Conservation (phyloP, 2,888 invertebrate genomes). For the Caenorhabditis imperialis region DNA sequence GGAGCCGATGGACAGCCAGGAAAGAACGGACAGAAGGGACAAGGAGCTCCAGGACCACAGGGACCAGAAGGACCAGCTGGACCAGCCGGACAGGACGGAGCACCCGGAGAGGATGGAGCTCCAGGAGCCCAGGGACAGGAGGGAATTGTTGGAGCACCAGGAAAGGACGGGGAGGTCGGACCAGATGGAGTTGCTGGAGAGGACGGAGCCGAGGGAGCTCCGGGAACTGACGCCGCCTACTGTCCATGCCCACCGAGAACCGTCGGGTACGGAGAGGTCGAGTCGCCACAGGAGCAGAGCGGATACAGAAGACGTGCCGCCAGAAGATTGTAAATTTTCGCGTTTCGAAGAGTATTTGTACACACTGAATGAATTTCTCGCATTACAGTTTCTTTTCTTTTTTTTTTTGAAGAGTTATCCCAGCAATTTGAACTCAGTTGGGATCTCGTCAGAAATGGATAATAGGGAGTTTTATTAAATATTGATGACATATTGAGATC, state of each 20-base stretch:
- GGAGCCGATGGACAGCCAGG: slow-evolving; percentile 48
- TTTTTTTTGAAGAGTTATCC: too few species aligned
- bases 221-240: slow-evolving; percentile 57
- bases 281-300: slow-evolving; percentile 32
- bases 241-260: slow-evolving; percentile 52
- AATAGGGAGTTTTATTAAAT: too few species aligned
- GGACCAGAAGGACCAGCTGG: slow-evolving; percentile 57
- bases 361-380: too few species aligned
- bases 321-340: slow-evolving; percentile 28
- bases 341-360: too few species aligned
- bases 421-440: too few species aligned
- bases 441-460: too few species aligned
- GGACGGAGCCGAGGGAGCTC: slow-evolving; percentile 54
- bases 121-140: slow-evolving; percentile 33
- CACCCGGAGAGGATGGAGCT: slow-evolving; percentile 27
- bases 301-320: slow-evolving; percentile 41
- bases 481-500: too few species aligned
- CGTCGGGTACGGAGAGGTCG: slow-evolving; percentile 39
- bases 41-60: slow-evolving; percentile 50
- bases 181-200: slow-evolving; percentile 49
- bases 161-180: slow-evolving; percentile 35
- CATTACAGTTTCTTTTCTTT: too few species aligned
- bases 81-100: slow-evolving; percentile 43
- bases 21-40: slow-evolving; percentile 51
- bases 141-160: slow-evolving; percentile 43